Evolutionary conservation across 2,888 invertebrate species (phyloP).

Genomic region (Brenthis hecate): DNA sequence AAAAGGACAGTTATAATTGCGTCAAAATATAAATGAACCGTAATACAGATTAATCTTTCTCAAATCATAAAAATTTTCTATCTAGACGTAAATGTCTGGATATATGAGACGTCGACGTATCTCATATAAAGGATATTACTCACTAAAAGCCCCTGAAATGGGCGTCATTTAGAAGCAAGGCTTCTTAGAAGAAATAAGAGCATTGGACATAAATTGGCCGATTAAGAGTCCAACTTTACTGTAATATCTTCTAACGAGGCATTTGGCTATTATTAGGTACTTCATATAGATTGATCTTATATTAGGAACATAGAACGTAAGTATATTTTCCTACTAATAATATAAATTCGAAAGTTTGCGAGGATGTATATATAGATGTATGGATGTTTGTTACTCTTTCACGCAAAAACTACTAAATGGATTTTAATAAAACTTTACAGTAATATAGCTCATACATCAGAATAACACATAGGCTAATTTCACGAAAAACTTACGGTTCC

Average conservation of each 20-base stretch:
- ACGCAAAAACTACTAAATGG: no score
- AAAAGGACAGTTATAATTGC: no score
- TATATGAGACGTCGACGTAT: neutral
- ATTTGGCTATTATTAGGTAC: neutral
- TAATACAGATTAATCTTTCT: neutral
- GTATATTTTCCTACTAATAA: no score
- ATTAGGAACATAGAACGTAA: no score
- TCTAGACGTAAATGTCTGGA: constrained; percentile 5
- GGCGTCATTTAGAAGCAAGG: constrained; percentile 23
- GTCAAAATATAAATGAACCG: neutral
- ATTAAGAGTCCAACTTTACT: constrained; percentile 23
- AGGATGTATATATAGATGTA: no score
- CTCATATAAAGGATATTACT: constrained; percentile 20
- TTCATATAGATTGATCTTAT: no score
- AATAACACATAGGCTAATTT: no score
- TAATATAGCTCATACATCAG: no score
- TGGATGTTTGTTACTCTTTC: no score
- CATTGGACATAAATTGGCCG: constrained; percentile 27
- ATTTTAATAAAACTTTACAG: no score
- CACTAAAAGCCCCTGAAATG: constrained; percentile 25
- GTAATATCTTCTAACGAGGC: constrained; percentile 11
- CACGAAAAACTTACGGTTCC: no score
- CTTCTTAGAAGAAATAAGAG: constrained; percentile 27
- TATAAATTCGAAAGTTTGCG: no score
- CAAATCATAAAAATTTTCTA: constrained; percentile 12